Evolutionary conservation across 2,113 vertebrate genomes (phyloP), one percentile per base, ranked within the genome.

Genomic region (Apteryx owenii): DNA sequence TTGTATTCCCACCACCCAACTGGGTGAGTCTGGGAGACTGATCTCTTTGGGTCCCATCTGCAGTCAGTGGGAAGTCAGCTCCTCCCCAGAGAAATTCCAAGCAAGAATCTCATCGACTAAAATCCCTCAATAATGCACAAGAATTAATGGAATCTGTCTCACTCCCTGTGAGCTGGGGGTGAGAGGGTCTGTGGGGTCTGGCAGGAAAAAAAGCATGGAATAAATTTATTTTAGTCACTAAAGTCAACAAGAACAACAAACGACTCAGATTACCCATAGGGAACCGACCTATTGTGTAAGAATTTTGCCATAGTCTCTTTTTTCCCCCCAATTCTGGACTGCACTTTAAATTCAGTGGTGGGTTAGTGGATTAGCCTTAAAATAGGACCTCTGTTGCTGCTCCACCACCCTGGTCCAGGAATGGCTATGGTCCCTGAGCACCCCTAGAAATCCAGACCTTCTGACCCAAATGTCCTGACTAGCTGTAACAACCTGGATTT

Each of bases 101-200:
- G 85, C 62, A 95, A 94, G 82, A 81, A 86, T 66, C 76, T 85
- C 82, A 88, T 75, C 28, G 5, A 92, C 64, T 5, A 3, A 91
- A 96, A 91, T 93, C 79, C 61, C 91, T 85, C 69, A 80, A 42
- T 85, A 89, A 93, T 36, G 68, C 54, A 71, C 42, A 85, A 85
- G 58, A 95, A 95, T 94, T 96, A 93, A 83, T 78, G 76, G 93
- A 97, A 97, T 95, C 75, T 85, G 54, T 50, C 64, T 95, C 42
- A 8, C 12, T 81, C 25, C 38, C 81, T 94, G 54, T 10, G 31
- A 83, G 68, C 58, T 88, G 10, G 4, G 42, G 60, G 72, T 78
- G 76, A 95, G 75, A 77, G 36, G 28, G 48, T 81, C 38, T 96
- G 73, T 10, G 51, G 75, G 31, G 40, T 44, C 71, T 91, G 76